Evolutionary conservation across 2,888 invertebrate genomes (phyloP), one percentile per base, ranked within the genome.

Genomic region (Stenolophus ochropezus): DNA sequence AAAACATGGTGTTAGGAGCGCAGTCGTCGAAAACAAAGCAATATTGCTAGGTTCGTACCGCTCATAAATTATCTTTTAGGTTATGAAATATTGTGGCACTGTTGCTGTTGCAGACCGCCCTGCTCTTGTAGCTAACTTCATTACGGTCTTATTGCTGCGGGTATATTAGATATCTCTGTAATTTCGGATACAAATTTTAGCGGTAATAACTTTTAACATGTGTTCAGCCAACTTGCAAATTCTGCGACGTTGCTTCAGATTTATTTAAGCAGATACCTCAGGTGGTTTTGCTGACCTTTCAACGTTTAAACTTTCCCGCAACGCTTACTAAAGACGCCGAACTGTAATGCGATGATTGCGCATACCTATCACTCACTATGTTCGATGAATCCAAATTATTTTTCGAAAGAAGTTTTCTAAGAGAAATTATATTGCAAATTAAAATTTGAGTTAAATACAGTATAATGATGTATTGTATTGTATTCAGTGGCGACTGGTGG

Each of bases 21-120:
- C 61, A 61, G n/a, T 61, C 14, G 61, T 61, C 25, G 27, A 69
- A 69, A 69, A 69, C 65, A 69, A 69, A 49, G 49, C 23, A 73
- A 73, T 71, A 71, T 49, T 21, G 23, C 49, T 14, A 6, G 21
- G 47, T 73, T 73, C 49, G 73, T 73, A 18, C 33, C 65, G 18
- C 73, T 73, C 73, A 73, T 73, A 73, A 73, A 73, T 73, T 73
- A 73, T 73, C 73, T 73, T 73, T 73, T 51, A 73, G n/a, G 73
- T 73, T 51, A 51, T 73, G 73, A 73, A 73, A 49, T 73, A 73
- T 71, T 73, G 73, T 47, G 47, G 23, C 49, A 23, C 14, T 21
- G 73, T 49, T 51, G 8, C 65, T n/a, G 65, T 69, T 33, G n/a
- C 61, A 25, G 23, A 11, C 33, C 42, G 42, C 16, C 47, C 23